A percentile compares a stretch with the other conserved stretches of the same genome.
These are phyloP conservation scores for Hesperia comma DNA, from an alignment of 2,888 invertebrate genomes.

Conservation along the genomic window DNA sequence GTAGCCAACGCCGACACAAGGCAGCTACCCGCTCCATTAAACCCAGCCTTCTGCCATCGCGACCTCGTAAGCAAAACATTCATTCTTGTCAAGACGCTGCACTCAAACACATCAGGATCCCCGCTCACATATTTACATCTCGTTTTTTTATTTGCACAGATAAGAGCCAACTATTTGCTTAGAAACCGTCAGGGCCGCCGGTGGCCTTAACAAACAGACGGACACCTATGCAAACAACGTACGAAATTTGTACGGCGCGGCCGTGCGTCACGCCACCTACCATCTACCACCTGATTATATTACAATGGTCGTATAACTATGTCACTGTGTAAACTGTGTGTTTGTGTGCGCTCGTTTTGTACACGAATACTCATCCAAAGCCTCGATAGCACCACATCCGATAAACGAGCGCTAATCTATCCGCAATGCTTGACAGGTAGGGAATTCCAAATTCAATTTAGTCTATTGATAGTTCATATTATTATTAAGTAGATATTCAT, in stretches of 20 bases:
- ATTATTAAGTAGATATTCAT: no score
- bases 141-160: slow-evolving; percentile 22
- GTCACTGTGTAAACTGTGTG: background rate
- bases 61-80: background rate
- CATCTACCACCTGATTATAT: slow-evolving; percentile 13
- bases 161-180: slow-evolving; percentile 25
- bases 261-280: slow-evolving; percentile 29
- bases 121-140: slow-evolving; percentile 18
- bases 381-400: background rate
- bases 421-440: background rate
- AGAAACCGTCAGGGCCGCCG: slow-evolving; percentile 16
- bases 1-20: no score
- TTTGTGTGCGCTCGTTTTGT: background rate
- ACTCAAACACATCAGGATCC: slow-evolving; percentile 14
- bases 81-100: background rate
- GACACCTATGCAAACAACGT: slow-evolving; percentile 28
- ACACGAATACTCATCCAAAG: background rate
- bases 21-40: no score
- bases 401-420: background rate
- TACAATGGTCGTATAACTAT: slow-evolving; percentile 3
- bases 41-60: background rate
- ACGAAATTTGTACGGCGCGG: slow-evolving; percentile 17
- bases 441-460: background rate
- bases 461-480: background rate
- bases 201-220: slow-evolving; percentile 16